Percentiles rank a stretch among this genome's conserved stretches.
These are phyloP conservation scores for Tiliacea aurago DNA, from an alignment of 2,888 invertebrate genomes.

Conservation along the genomic window DNA sequence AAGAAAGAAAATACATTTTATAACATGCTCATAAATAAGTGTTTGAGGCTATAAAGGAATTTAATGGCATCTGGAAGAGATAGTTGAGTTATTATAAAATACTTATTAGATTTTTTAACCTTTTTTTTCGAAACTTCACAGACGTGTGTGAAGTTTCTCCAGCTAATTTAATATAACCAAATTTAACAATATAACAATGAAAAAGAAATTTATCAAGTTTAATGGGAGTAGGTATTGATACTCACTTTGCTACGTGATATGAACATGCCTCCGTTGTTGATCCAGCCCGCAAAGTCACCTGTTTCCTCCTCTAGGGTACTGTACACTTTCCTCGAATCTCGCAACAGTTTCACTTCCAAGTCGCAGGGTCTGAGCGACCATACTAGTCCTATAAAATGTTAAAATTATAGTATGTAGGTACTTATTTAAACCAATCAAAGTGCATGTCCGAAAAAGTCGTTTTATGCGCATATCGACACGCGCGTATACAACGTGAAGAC, in stretches of 20 bases:
- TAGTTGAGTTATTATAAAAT: neutral
- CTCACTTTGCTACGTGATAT: conserved; percentile 91
- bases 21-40: neutral
- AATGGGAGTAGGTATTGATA: neutral
- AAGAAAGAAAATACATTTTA: neutral
- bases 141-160: neutral
- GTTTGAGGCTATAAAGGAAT: neutral
- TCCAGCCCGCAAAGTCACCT: conserved; percentile 96
- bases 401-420: conserved; percentile 14
- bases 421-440: neutral
- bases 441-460: neutral
- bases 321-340: conserved; percentile 93
- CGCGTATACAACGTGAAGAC: too few relatives aligned
- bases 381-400: conserved; percentile 90
- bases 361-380: conserved; percentile 97
- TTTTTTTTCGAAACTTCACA: neutral
- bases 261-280: conserved; percentile 97
- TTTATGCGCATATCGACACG: neutral
- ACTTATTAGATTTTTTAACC: too few relatives aligned
- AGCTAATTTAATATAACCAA: neutral
- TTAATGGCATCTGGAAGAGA: neutral
- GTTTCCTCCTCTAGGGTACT: conserved; percentile 94
- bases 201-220: neutral
- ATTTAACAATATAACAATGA: neutral
- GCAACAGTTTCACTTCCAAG: conserved; percentile 95